phyloP scores from a whole-genome alignment of 2,888 invertebrate genomes.

The Ectobius pallidus region DNA sequence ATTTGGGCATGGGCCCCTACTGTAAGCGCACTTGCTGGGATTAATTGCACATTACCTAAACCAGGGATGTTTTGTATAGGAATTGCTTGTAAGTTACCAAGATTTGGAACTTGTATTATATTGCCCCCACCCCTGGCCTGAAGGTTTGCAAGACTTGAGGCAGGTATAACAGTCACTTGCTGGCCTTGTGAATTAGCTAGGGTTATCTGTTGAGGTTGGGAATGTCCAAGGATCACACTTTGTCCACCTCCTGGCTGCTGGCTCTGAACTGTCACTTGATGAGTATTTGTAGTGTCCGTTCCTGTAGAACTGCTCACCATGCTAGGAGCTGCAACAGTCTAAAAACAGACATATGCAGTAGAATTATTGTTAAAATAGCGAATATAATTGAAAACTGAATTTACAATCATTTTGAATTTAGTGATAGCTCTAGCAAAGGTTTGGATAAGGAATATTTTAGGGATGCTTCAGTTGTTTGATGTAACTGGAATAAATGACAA shows the following conservation, averaged over 20 bases:
- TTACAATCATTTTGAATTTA: too few species aligned
- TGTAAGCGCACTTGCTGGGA: constrained; percentile 67
- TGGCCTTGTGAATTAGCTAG: constrained; percentile 71
- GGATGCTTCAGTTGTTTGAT: too few species aligned
- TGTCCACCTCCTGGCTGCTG: constrained; percentile 30
- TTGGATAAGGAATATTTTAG: too few species aligned
- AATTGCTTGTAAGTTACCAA: constrained; percentile 65
- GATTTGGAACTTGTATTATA: constrained; percentile 47
- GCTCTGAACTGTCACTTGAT: constrained; percentile 30
- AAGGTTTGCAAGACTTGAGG: constrained; percentile 61
- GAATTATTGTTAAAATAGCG: too few species aligned
- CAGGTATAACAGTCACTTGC: constrained; percentile 84
- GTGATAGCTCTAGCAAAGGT: too few species aligned
- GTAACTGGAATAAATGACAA: too few species aligned
- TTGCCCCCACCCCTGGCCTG: constrained; percentile 46
- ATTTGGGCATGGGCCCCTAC: constrained; percentile 46
- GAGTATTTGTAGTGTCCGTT: constrained; percentile 17
- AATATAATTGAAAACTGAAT: too few species aligned
- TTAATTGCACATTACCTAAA: constrained; percentile 81
- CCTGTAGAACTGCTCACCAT: constrained; percentile 34
- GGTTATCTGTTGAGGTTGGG: constrained; percentile 43
- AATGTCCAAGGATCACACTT: constrained; percentile 33
- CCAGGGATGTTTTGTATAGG: constrained; percentile 78
- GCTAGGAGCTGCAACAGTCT: constrained; percentile 42
- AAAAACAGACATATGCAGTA: too few species aligned